These are phyloP conservation scores for Hyperopisus bebe DNA, from an alignment of 2,113 vertebrate genomes.

Conservation along the genomic window DNA sequence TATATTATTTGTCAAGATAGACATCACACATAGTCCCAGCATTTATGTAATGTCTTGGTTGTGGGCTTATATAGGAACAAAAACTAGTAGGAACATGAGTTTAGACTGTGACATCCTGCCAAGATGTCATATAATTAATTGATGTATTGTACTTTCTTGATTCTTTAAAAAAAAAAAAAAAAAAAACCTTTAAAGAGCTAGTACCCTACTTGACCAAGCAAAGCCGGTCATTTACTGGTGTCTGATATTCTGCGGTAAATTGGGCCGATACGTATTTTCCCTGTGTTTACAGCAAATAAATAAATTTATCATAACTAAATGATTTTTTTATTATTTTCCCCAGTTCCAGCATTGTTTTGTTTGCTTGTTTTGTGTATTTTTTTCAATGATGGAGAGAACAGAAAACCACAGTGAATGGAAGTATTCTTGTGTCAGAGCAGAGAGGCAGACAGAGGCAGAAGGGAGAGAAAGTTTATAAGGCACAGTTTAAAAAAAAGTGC, in stretches of 20 bases:
- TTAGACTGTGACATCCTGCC: neutral
- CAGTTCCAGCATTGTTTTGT: constrained; percentile 38
- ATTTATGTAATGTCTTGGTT: neutral
- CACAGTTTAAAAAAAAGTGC: constrained; percentile 61
- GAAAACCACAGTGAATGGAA: constrained; percentile 28
- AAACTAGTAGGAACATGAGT: neutral
- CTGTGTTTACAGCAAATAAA: neutral
- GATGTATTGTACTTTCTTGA: neutral
- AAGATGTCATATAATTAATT: neutral
- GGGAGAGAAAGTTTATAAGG: constrained; percentile 64
- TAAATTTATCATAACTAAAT: neutral
- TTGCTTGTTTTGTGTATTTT: constrained; percentile 44
- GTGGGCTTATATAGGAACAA: neutral
- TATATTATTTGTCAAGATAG: neutral
- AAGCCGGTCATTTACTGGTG: neutral
- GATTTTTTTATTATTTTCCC: neutral
- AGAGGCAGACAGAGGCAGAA: constrained; percentile 33
- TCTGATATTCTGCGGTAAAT: neutral
- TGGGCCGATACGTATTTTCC: neutral
- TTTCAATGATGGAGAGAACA: constrained; percentile 44
- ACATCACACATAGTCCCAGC: neutral
- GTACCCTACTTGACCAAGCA: neutral
- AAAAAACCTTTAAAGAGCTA: neutral
- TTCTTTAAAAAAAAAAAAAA: neutral
- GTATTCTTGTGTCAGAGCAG: constrained; percentile 37